Base-by-base conservation (phyloP, 1,140 invertebrate genomes). In the Ceratoteleas bidentatus region DNA sequence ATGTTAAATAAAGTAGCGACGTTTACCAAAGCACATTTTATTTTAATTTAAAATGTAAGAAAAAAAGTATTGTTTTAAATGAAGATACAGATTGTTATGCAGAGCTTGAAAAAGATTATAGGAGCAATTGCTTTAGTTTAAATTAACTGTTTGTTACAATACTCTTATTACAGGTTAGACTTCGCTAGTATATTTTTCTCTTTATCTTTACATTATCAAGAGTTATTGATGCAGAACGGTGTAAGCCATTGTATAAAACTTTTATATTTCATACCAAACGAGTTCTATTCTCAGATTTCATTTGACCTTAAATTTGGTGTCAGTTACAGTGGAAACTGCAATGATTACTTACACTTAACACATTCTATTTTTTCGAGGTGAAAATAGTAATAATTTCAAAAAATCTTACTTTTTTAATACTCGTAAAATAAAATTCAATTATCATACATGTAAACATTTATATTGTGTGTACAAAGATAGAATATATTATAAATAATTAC, bases 161-260 rank as follows among this genome's bases (percentile, higher is more conserved):
- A 10, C 49, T n/a, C n/a, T n/a, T n/a, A n/a, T n/a, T 52, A 57
- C 40, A 36, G 24, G 54, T 58, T 57, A 45, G 50, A 54, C 65
- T 58, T 57, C 53, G 58, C 38, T 69, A 54, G 38, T 24, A 15
- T 38, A 57, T 69, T 57, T 68, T 58, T 69, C 65, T 36, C 36
- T 24, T 49, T 24, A 36, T 49, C 24, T 38, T 49, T 14, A 16
- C 54, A 69, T 69, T 57, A 49, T 69, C 40, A 13, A 8, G 9
- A 38, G 6, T n/a, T 50, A 69, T 38, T 69, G 54, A 58, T 45
- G 66, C 56, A 69, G 47, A 69, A 60, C 66, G 54, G 56, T 52
- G 66, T 60, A 53, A 69, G 33, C 40, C 40, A 69, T 69, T 69
- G 66, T 69, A 14, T 58, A 58, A 38, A 0, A 69, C 24, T 69